Conservation (phyloP, 2,888 invertebrate species). For the Drosophila multiciliata region DNA sequence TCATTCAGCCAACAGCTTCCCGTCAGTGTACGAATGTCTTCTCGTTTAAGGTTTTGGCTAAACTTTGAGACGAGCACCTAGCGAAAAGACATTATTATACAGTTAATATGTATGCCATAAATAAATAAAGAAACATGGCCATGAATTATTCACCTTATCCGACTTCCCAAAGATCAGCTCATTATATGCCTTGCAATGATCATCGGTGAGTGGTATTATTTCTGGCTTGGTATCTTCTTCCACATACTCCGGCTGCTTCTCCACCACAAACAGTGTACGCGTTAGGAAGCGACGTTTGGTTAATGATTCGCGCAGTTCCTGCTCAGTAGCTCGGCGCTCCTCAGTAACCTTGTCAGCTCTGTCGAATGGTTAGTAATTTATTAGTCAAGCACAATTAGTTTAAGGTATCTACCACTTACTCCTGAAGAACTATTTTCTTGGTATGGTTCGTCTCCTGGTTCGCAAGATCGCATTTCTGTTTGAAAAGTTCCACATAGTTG, state of each 20-base stretch:
- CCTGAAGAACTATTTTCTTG: constrained; percentile 8
- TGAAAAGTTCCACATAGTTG: constrained; percentile 25
- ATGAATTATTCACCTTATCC: constrained; percentile 86
- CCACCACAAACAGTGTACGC: constrained; percentile 84
- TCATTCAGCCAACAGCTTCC: constrained; percentile 98
- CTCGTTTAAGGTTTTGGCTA: constrained; percentile 88
- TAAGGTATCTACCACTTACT: constrained; percentile 36
- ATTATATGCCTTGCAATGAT: constrained; percentile 88
- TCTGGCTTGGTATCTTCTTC: constrained; percentile 85
- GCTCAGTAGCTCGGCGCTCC: constrained; percentile 85
- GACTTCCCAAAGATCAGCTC: constrained; percentile 87
- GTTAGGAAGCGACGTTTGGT: constrained; percentile 76
- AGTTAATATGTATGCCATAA: neutral
- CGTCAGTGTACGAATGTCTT: constrained; percentile 92
- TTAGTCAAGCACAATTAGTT: neutral
- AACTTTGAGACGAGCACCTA: constrained; percentile 85
- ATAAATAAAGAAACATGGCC: neutral
- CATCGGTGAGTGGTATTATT: constrained; percentile 88
- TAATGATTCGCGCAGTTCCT: constrained; percentile 85
- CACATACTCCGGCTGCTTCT: constrained; percentile 85
- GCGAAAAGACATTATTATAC: constrained; percentile 4
- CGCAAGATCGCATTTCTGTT: constrained; percentile 5
- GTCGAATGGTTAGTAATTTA: neutral
- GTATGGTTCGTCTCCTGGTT: constrained; percentile 18
- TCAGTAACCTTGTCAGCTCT: constrained; percentile 71